Conservation (phyloP, 2,888 invertebrate species). For the Chloroclystis v-ata region DNA sequence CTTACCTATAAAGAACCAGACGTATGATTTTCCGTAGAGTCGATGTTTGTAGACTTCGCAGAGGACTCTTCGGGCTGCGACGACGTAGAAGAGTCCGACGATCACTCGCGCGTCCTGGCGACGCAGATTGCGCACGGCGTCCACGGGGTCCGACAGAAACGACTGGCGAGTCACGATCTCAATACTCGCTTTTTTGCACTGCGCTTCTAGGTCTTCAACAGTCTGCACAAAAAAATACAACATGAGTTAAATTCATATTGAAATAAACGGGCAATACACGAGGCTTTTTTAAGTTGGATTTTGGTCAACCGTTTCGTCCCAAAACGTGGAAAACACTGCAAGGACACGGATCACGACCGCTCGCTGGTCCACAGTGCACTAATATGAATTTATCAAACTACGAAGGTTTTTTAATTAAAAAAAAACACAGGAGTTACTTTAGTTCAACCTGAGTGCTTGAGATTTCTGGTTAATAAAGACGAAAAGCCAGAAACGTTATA, state of each 20-base stretch:
- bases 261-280: no score
- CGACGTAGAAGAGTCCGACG: slow-evolving; percentile 98
- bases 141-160: slow-evolving; percentile 97
- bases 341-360: no score
- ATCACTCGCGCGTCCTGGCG: slow-evolving; percentile 98
- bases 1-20: slow-evolving; percentile 99
- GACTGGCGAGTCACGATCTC: slow-evolving; percentile 98
- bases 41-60: slow-evolving; percentile 97
- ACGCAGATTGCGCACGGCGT: slow-evolving; percentile 95
- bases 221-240: slow-evolving; percentile 80
- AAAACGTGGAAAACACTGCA: no score
- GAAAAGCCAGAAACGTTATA: neutral
- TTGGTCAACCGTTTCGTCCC: no score
- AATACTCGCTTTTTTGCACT: slow-evolving; percentile 93
- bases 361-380: no score
- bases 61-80: slow-evolving; percentile 95
- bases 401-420: no score
- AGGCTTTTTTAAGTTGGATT: no score
- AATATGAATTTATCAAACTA: no score
- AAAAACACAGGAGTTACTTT: no score
- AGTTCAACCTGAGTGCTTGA: no score
- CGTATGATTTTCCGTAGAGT: slow-evolving; percentile 95
- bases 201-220: slow-evolving; percentile 96
- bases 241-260: neutral
- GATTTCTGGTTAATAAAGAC: neutral